These are phyloP conservation scores for Mobula birostris DNA, from an alignment of 2,113 vertebrate species.

Conservation along the genomic window DNA sequence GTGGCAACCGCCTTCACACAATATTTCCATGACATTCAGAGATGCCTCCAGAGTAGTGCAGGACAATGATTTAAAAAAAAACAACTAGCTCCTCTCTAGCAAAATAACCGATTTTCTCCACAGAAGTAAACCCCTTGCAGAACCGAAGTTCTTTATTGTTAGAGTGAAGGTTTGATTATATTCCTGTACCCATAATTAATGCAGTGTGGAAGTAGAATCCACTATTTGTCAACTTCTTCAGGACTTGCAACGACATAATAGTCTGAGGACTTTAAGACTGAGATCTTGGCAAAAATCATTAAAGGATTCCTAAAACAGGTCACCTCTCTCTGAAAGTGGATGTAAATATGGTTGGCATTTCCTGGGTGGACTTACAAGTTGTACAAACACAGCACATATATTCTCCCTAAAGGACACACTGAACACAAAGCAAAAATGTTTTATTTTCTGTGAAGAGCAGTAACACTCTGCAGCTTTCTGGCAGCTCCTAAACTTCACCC, in stretches of 20 bases:
- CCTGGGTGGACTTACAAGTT: too few relatives aligned
- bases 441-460: too few relatives aligned
- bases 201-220: too few relatives aligned
- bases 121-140: neutral
- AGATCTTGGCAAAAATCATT: neutral
- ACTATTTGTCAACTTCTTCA: neutral
- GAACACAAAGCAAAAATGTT: too few relatives aligned
- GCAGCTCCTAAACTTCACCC: too few relatives aligned
- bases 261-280: neutral
- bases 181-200: neutral
- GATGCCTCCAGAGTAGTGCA: neutral
- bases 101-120: neutral
- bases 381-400: too few relatives aligned
- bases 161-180: neutral
- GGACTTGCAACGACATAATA: neutral
- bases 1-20: neutral
- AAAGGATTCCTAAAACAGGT: too few relatives aligned
- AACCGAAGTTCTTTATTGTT: neutral
- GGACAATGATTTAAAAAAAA: neutral
- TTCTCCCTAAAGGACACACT: too few relatives aligned
- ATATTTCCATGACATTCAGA: neutral
- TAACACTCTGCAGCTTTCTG: too few relatives aligned
- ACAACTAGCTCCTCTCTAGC: neutral
- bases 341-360: too few relatives aligned
- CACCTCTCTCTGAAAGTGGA: too few relatives aligned